A percentile compares a stretch with the other conserved stretches of the same genome.
phyloP scores from a whole-genome alignment of 2,888 invertebrate genomes.

The Boloria selene region DNA sequence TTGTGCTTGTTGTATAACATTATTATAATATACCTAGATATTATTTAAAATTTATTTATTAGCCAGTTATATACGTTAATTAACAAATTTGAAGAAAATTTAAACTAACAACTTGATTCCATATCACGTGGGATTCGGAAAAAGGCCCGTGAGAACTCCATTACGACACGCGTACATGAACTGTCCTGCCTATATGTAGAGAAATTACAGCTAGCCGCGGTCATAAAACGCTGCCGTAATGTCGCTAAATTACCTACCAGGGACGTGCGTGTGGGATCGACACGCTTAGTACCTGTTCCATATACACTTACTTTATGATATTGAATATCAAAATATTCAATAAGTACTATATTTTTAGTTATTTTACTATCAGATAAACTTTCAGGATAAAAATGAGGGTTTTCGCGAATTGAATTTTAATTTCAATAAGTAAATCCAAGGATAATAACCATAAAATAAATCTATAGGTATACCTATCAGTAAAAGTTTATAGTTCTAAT shows the following conservation, averaged over 20 bases:
- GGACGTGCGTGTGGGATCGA: slow-evolving; percentile 12
- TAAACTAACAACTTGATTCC: neutral
- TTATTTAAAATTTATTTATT: too few species aligned
- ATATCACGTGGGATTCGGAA: slow-evolving; percentile 10
- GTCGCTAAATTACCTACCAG: slow-evolving; percentile 32
- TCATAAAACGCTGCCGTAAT: slow-evolving; percentile 30
- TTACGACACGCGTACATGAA: slow-evolving; percentile 24
- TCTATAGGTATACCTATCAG: too few species aligned
- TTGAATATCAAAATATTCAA: neutral
- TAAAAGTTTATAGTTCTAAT: too few species aligned
- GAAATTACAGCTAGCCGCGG: slow-evolving; percentile 25
- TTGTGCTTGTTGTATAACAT: too few species aligned
- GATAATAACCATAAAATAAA: too few species aligned
- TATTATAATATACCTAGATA: too few species aligned
- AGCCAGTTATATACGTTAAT: neutral
- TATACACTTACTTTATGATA: neutral
- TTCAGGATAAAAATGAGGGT: too few species aligned
- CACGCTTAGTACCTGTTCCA: neutral
- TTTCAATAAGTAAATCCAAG: too few species aligned
- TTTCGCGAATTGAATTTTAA: too few species aligned
- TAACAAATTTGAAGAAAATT: neutral
- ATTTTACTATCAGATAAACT: too few species aligned
- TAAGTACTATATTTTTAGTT: too few species aligned
- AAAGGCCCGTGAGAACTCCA: slow-evolving; percentile 25
- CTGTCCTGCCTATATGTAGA: slow-evolving; percentile 20